phyloP scores from a whole-genome alignment of 2,888 invertebrate genomes.

The Microctonus aethiopoides region DNA sequence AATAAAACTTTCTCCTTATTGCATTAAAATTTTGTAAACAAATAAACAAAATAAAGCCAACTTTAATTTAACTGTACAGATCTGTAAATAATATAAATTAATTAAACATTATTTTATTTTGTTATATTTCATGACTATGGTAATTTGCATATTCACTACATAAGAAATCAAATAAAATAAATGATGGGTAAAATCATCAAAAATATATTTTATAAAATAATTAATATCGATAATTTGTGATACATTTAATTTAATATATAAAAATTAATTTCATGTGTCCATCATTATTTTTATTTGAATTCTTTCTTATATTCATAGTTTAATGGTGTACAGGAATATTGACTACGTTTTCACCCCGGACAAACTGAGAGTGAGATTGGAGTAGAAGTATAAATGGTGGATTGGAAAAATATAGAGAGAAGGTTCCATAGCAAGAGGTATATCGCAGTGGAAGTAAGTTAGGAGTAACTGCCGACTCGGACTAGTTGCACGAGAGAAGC shows the following conservation, averaged over 20 bases:
- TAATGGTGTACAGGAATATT: conserved; percentile 62
- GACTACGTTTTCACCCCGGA: conserved; percentile 64
- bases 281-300: conserved; percentile 41
- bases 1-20: neutral
- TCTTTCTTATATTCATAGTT: conserved; percentile 51
- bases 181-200: neutral
- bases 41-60: neutral
- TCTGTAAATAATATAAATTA: neutral
- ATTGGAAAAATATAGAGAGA: conserved; percentile 46
- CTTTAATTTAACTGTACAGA: neutral
- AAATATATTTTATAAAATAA: neutral
- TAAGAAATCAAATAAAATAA: conserved; percentile 20
- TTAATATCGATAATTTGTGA: neutral
- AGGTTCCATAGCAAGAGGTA: conserved; percentile 56
- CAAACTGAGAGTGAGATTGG: conserved; percentile 64
- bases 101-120: neutral
- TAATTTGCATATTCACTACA: neutral
- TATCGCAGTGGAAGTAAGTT: conserved; percentile 61
- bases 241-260: neutral
- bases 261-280: neutral
- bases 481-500: conserved; percentile 46
- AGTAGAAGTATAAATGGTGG: conserved; percentile 57
- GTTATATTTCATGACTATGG: neutral
- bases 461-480: conserved; percentile 51
- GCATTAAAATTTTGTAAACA: neutral